These are phyloP conservation scores for Cheirogaleus major DNA, from an alignment of 2,797 vertebrate genomes.

Conservation along the genomic window DNA sequence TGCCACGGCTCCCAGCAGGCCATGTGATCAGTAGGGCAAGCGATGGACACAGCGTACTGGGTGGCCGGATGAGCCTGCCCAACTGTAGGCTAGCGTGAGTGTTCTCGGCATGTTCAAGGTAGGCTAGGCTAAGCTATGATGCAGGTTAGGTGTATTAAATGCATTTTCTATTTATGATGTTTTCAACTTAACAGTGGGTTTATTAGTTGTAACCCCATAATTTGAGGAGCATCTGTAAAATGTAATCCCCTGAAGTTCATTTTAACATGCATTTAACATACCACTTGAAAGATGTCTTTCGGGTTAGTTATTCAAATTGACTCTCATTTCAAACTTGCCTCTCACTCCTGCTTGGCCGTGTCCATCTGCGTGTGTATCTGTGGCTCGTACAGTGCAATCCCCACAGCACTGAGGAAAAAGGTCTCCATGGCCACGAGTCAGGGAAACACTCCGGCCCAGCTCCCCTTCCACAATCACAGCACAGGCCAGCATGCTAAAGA, in stretches of 20 bases:
- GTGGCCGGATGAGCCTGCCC: neutral
- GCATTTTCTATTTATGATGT: neutral
- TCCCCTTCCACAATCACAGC: neutral
- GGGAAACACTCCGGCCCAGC: neutral
- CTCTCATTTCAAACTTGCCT: neutral
- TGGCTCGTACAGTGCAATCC: neutral
- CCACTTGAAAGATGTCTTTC: slow-evolving; percentile 15
- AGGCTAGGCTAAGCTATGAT: neutral
- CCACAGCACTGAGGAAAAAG: neutral
- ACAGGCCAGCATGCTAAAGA: neutral
- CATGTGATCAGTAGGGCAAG: too few relatives aligned
- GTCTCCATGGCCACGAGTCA: neutral
- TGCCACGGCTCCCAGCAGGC: neutral
- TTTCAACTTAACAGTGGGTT: neutral
- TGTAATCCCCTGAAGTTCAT: neutral
- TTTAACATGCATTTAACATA: neutral
- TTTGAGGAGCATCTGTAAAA: neutral
- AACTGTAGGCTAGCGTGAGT: neutral
- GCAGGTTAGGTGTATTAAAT: neutral
- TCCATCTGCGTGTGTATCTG: neutral
- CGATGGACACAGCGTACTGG: rapidly evolving
- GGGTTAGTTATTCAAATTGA: neutral
- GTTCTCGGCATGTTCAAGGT: neutral
- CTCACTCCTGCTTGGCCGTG: neutral
- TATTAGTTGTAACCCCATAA: neutral